Base-by-base conservation (phyloP, 2,888 invertebrate species). In the Morpho deidamia region DNA sequence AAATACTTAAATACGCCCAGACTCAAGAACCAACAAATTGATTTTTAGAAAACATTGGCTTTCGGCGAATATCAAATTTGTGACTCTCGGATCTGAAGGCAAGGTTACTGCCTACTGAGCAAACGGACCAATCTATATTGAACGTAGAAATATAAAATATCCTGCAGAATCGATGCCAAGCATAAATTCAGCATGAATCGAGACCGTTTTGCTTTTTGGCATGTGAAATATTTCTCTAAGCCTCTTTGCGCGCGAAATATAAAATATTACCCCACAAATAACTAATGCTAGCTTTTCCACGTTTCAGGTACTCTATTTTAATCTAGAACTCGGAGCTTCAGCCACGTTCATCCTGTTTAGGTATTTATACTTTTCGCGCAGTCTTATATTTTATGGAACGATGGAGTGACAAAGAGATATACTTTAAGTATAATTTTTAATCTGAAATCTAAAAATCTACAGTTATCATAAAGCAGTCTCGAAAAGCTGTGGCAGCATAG, bases 231-330 rank as follows among this genome's bases (percentile, higher is more conserved):
- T 47, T 11, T 33, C 33, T 7, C 12, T n/a, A 12, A 11, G 40
- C 40, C 39, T 23, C 37, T 45, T 11, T n/a, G 35, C 14, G 38
- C 40, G 32, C 44, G 44, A 39, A 54, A 54, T 44, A 44, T 54
- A 44, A 48, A 49, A 34, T 54, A 39, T 44, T 40, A 54, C 40
- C 49, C 33, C 23, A 34, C 53, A 35, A 38, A 53, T 48, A 42
- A 44, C 42, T 41, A 46, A 48, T 14, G 40, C 32, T 38, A 11
- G 40, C 48, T 40, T 48, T 40, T 32, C 46, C 40, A 37, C 40
- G 48, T 48, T 40, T 41, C 48, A 48, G 48, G 48, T 48, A 41
- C 33, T 39, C 33, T 39, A 41, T 32, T 41, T 48, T 48, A 48
- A 48, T 48, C 48, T 48, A 33, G 12, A 14, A 40, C 33, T 33